Base-by-base conservation (phyloP, 2,113 vertebrate species). In the Brachionichthys hirsutus region DNA sequence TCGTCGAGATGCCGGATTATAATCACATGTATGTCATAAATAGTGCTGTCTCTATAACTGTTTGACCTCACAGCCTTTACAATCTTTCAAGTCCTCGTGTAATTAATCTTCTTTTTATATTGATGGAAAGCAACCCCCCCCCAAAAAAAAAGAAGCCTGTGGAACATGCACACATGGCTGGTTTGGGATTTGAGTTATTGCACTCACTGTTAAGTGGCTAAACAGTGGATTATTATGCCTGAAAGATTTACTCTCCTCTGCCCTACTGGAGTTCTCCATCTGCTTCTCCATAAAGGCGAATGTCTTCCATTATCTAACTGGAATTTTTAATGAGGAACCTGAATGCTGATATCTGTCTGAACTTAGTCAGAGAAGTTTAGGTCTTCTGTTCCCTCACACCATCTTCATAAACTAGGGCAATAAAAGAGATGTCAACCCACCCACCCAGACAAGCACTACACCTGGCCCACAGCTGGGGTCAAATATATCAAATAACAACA, bases 361-460 rank as follows among this genome's bases (percentile, higher is more conserved):
- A 69, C n/a, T n/a, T n/a, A n/a, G 90, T 90, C 87, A 86, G 73
- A 64, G 80, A 87, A 78, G 81, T 64, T 11, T 2, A 59, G 69
- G 59, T 87, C 77, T 88, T 78, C 70, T 67, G 64, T 73, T 87
- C 77, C 81, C 66, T 80, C 56, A 69, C 61, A 20, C 70, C 73
- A 67, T 56, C 78, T 83, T 84, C 80, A 84, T 88, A 86, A 89
- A 85, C 72, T 67, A 53, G 48, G 66, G 68, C 84, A 85, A 86
- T 91, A 89, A 88, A 89, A 86, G 67, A 75, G 81, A 60, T 78
- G 79, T 87, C 85, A 82, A 86, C 85, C 8, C 24, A 30, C 68
- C 67, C 38, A 67, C 13, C 12, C 15, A 55, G 30, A 59, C 59
- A 40, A 74, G 79, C 65, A 58, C 64, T 54, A 87, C 85, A 89